Evolutionary conservation across 2,888 invertebrate genomes (phyloP), one percentile per base, ranked within the genome.

Genomic region (Thalpophila matura): DNA sequence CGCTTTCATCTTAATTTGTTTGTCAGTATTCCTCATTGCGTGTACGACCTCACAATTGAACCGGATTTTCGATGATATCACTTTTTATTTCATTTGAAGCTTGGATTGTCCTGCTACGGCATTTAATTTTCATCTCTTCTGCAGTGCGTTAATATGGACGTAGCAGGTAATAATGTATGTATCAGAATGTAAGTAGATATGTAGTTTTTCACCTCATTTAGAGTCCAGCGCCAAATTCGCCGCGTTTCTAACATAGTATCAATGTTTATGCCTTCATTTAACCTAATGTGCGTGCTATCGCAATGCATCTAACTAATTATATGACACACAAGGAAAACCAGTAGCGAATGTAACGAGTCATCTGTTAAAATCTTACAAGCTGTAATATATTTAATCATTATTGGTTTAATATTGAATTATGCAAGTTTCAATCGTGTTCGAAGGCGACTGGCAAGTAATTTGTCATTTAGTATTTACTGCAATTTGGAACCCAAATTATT

Each of bases 261-360:
- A 37, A 62, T 33, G 27, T 58, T 77, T 58, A 61, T 37, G 22
- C 27, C 33, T 53, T 35, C 29, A 61, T 76, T 54, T 46, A 59
- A 40, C 35, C 33, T 5, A 24, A 33, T 14, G 18, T 58, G 43
- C 29, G 18, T 22, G 26, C 43, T 56, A 70, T 59, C 33, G 63
- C 55, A 53, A 54, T 56, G 35, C 47, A 47, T 62, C 55, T 65
- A 26, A 31, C 38, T 57, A 56, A 66, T 77, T 66, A 77, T 51
- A 56, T 56, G 38, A 20, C 20, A 31, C 37, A 66, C 43, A 74
- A 74, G 74, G 62, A 62, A 67, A 73, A 67, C 78, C 29, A 7
- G 54, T 59, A 9, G 16, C 26, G 3, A 50, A 61, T 29, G 6
- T 33, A 12, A 29, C 46, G 24, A 59, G 49, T 55, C 22, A 62